Percentiles rank a stretch among this genome's conserved stretches.
These are phyloP conservation scores for Upupa epops DNA, from an alignment of 2,113 vertebrate genomes.

Conservation along the genomic window DNA sequence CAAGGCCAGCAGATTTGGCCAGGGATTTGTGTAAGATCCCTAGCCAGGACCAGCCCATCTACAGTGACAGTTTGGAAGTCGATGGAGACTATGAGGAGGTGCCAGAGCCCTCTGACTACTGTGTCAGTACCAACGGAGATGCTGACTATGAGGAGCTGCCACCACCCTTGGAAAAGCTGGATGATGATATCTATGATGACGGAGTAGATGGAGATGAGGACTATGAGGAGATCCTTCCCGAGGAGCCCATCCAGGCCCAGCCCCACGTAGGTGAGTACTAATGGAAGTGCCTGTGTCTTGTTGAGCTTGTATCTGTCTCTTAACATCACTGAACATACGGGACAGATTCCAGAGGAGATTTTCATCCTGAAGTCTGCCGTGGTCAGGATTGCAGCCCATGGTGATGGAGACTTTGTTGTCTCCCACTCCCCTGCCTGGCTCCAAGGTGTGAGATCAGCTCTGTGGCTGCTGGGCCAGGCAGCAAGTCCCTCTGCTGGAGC, in stretches of 20 bases:
- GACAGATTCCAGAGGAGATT: background rate
- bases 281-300: background rate
- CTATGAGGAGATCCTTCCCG: conserved; percentile 73
- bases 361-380: background rate
- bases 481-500: background rate
- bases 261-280: background rate
- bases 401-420: background rate
- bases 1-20: conserved; percentile 18
- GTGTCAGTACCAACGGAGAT: background rate
- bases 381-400: background rate
- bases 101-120: background rate
- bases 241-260: background rate
- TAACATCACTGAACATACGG: background rate
- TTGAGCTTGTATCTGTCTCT: background rate
- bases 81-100: conserved; percentile 82
- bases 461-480: background rate
- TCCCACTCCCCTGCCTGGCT: background rate
- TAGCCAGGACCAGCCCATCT: conserved; percentile 41
- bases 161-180: background rate
- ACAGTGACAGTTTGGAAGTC: background rate
- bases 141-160: conserved; percentile 66
- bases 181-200: background rate
- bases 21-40: conserved; percentile 22
- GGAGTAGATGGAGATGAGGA: conserved; percentile 40
- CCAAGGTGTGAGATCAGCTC: too few species aligned